Evolutionary conservation across 2,888 invertebrate species (phyloP), one percentile per base, ranked within the genome.

Genomic region (Sturmia bella): DNA sequence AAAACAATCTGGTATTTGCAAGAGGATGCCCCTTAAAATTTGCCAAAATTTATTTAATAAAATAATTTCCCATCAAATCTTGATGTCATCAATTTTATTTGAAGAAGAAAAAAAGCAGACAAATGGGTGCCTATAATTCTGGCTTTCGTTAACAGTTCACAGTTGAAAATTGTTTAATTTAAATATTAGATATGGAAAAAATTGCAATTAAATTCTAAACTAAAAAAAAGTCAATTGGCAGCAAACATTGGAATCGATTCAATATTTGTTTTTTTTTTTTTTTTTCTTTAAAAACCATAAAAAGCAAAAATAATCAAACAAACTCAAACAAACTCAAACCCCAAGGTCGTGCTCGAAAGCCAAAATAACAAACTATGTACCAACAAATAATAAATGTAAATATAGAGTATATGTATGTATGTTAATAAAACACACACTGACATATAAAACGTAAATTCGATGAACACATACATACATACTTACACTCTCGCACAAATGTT

Each of bases 221-320:
- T 61, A 3, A 37, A 50, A 37, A 50, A 61, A 21, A 64, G 54
- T 74, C 45, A 66, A 74, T 74, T 64, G 56, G 37, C 21, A 45
- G 56, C 48, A 64, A 74, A 66, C 19, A 41, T 1, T 59, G 57
- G 27, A 59, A 70, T 70, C 37, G 48, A 59, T 59, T 69, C 56
- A 43, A 43, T 48, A n/a, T 27, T 11, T 37, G 3, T 37, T 54
- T 19, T 57, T 37, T n/a, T n/a, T n/a, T n/a, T n/a, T n/a, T n/a
- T n/a, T n/a, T n/a, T 15, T 2, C 1, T 6, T 24, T 9, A 24
- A 61, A 15, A 15, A 12, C 5, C 11, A 54, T 39, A 39, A 15
- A 69, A 11, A 70, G 37, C 6, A 57, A 32, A 45, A 59, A 59
- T 45, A 59, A 48, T 70, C 19, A 24, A 70, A 48, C 32, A 37